Evolutionary conservation across 2,888 invertebrate genomes (phyloP).

Genomic region (Megalurothrips usitatus): DNA sequence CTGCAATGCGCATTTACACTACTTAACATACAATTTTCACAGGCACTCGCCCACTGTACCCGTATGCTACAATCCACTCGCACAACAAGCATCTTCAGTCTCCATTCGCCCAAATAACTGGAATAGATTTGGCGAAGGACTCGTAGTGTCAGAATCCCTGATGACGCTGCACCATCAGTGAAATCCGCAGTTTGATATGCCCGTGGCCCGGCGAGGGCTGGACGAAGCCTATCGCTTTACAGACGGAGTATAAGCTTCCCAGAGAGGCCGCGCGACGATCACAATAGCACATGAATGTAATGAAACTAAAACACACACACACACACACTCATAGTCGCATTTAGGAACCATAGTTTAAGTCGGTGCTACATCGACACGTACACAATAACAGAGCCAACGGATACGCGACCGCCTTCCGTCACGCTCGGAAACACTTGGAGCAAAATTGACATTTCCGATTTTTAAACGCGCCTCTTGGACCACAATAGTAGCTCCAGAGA

Average conservation of each 20-base stretch:
- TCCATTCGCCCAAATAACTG: background rate
- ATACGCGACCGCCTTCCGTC: too few species aligned
- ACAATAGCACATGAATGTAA: background rate
- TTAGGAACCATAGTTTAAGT: too few species aligned
- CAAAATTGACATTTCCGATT: too few species aligned
- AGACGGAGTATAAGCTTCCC: background rate
- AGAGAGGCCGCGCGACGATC: background rate
- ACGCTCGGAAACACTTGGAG: too few species aligned
- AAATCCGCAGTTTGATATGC: too few species aligned
- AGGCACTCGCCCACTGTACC: background rate
- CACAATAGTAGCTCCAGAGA: too few species aligned
- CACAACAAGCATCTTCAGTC: background rate
- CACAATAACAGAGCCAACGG: too few species aligned
- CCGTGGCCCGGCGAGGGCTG: background rate
- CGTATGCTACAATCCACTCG: background rate
- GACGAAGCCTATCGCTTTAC: background rate
- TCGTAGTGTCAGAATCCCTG: background rate
- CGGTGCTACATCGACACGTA: too few species aligned
- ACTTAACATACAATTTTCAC: too few species aligned
- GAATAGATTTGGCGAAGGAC: conserved; percentile 5
- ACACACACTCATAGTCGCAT: background rate
- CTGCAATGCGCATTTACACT: background rate
- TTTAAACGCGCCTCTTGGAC: too few species aligned
- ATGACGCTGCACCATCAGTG: too few species aligned
- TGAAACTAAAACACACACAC: background rate